Conservation (phyloP, 2,888 invertebrate species). For the Drepanosiphum platanoidis region DNA sequence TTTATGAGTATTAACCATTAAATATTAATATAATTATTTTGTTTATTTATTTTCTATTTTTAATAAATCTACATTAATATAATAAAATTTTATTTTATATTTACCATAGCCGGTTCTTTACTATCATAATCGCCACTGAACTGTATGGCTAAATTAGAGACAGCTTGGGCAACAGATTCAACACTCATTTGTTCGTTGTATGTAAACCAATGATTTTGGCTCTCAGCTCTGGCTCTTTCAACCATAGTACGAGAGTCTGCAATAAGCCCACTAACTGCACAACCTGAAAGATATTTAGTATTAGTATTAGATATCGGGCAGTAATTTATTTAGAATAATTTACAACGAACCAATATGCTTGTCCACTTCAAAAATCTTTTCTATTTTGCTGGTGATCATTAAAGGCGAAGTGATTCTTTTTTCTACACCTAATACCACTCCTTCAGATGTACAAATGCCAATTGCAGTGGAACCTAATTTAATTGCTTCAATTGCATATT, state of each 20-base stretch:
- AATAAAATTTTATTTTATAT: too few species aligned
- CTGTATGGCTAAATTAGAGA: constrained; percentile 98
- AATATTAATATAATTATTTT: too few species aligned
- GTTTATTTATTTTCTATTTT: too few species aligned
- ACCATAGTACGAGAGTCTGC: constrained; percentile 96
- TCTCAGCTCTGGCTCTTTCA: constrained; percentile 94
- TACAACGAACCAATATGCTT: constrained; percentile 81
- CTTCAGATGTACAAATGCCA: constrained; percentile 95
- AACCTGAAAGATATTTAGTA: constrained; percentile 70
- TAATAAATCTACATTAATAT: too few species aligned
- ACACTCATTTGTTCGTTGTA: constrained; percentile 96
- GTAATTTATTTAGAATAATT: not conserved
- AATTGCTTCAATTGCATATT: constrained; percentile 99
- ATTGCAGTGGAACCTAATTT: constrained; percentile 99
- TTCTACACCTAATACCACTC: constrained; percentile 96
- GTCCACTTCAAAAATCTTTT: constrained; percentile 99
- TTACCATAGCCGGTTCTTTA: constrained; percentile 81
- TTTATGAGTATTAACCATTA: too few species aligned
- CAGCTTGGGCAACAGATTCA: constrained; percentile 97
- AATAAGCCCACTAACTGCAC: constrained; percentile 97
- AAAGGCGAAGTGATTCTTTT: constrained; percentile 96
- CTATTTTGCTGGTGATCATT: constrained; percentile 96
- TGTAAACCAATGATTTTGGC: constrained; percentile 98
- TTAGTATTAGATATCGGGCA: not conserved
- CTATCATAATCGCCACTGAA: constrained; percentile 99